Percentiles rank a stretch among this genome's conserved stretches.
phyloP scores from a whole-genome alignment of 2,113 vertebrate genomes.

The Anguilla rostrata region DNA sequence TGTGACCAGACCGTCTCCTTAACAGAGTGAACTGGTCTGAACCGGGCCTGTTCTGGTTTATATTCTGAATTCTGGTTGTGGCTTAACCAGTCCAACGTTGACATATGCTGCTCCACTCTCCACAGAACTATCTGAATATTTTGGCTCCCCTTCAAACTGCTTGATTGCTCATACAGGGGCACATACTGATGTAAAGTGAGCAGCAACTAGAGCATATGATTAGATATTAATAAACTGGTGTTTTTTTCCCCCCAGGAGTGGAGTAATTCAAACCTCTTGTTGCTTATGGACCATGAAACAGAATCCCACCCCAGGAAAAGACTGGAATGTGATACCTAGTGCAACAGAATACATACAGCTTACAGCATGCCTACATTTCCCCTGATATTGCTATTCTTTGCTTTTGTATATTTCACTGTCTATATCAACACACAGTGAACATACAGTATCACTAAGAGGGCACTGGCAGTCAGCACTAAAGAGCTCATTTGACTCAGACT shows the following conservation, averaged over 20 bases:
- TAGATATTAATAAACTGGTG: constrained; percentile 18
- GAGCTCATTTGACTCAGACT: too few relatives aligned
- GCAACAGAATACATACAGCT: too few relatives aligned
- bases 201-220: neutral
- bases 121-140: neutral
- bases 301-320: neutral
- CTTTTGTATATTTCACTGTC: too few relatives aligned
- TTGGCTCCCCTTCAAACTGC: neutral
- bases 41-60: neutral
- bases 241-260: constrained; percentile 3
- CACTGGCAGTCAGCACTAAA: neutral
- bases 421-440: too few relatives aligned
- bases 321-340: too few relatives aligned
- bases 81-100: neutral
- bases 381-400: too few relatives aligned
- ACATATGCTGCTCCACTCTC: neutral
- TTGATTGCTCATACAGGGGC: constrained; percentile 8
- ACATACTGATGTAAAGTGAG: neutral
- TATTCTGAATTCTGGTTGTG: neutral
- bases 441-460: neutral
- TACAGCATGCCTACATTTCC: too few relatives aligned
- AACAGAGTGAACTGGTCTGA: neutral
- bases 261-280: neutral
- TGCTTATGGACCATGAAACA: constrained; percentile 8
- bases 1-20: neutral